A percentile compares a stretch with the other conserved stretches of the same genome.
These are phyloP conservation scores for Cyanistes caeruleus DNA, from an alignment of 2,113 vertebrate genomes.

Conservation along the genomic window DNA sequence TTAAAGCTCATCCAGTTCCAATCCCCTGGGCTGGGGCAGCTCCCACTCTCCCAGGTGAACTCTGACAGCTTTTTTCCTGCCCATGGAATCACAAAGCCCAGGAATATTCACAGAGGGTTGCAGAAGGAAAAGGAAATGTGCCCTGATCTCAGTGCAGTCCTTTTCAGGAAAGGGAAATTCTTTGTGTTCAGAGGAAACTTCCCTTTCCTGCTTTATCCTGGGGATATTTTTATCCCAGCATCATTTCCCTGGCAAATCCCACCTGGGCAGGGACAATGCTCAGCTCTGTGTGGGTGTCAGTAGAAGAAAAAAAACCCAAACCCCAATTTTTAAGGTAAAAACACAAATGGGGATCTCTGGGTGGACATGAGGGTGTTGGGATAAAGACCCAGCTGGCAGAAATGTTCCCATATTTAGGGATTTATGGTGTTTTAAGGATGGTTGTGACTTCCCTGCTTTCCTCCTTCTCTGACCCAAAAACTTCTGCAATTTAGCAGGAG, in stretches of 20 bases:
- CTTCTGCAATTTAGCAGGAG: neutral
- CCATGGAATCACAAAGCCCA: rapidly evolving
- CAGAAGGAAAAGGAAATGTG: neutral
- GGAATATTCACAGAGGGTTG: neutral
- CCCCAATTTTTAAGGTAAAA: neutral
- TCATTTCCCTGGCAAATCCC: neutral
- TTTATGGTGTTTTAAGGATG: neutral
- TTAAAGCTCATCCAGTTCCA: neutral
- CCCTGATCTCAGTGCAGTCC: neutral
- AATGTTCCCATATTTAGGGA: neutral
- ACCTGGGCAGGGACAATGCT: neutral
- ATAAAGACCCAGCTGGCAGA: neutral
- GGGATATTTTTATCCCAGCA: neutral
- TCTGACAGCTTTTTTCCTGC: neutral
- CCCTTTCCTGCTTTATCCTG: rapidly evolving
- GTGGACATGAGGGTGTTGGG: neutral
- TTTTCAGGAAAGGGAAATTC: neutral
- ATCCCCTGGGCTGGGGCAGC: neutral
- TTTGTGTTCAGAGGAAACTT: neutral
- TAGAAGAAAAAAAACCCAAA: neutral
- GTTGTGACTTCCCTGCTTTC: neutral
- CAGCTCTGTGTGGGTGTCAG: neutral
- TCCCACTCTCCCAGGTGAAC: rapidly evolving
- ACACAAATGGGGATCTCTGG: neutral
- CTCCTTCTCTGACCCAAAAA: neutral